phyloP scores from a whole-genome alignment of 2,888 invertebrate species.

The Leptura quadrifasciata region DNA sequence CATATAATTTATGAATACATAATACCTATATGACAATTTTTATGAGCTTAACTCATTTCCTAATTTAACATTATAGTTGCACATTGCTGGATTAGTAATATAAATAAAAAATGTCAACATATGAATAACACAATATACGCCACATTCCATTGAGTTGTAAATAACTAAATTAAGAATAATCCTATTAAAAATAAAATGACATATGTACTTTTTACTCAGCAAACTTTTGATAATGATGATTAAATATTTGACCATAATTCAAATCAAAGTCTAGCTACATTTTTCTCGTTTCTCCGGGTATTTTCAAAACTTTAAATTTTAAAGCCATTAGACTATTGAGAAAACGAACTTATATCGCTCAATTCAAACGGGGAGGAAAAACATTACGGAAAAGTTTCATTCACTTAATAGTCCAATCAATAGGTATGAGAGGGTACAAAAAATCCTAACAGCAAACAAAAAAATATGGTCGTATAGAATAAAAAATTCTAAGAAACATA shows the following conservation, averaged over 20 bases:
- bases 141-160: constrained; percentile 11
- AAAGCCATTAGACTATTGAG: too few relatives aligned
- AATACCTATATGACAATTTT: background rate
- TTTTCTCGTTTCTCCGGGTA: background rate
- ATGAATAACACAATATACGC: constrained; percentile 13
- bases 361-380: too few relatives aligned
- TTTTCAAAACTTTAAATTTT: too few relatives aligned
- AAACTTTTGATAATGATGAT: background rate
- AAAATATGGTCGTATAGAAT: too few relatives aligned
- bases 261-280: background rate
- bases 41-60: constrained; percentile 15
- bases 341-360: too few relatives aligned
- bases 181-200: constrained; percentile 5
- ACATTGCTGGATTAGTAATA: constrained; percentile 25
- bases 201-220: constrained; percentile 7
- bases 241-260: background rate
- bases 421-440: too few relatives aligned
- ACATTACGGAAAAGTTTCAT: too few relatives aligned
- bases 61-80: constrained; percentile 27
- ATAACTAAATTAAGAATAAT: constrained; percentile 10
- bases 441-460: too few relatives aligned
- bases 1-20: constrained; percentile 15
- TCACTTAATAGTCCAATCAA: too few relatives aligned
- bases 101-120: constrained; percentile 5
- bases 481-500: too few relatives aligned